Evolutionary conservation across 2,888 invertebrate species (phyloP).

Genomic region (Entomobrya proxima): DNA sequence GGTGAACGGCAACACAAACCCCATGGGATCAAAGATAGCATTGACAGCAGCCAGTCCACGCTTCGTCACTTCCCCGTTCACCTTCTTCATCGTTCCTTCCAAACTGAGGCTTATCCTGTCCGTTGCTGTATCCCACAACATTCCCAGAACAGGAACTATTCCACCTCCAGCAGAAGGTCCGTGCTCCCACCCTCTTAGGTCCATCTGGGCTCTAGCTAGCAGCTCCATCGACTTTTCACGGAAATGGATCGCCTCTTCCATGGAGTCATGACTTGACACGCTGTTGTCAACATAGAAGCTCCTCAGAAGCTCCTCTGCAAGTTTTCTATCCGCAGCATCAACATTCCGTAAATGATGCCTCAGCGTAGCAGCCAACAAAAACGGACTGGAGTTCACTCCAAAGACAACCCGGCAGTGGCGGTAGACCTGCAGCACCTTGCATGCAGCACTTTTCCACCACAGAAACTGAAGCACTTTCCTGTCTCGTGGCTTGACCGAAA

Average conservation of each 20-base stretch:
- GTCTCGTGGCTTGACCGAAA: constrained; percentile 63
- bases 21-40: constrained; percentile 4
- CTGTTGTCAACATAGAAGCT: constrained; percentile 24
- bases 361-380: background rate
- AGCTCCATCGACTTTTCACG: background rate
- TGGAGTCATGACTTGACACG: background rate
- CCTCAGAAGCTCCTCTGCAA: background rate
- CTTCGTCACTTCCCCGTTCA: background rate
- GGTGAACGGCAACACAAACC: background rate
- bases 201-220: background rate
- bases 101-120: background rate
- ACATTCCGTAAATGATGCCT: background rate
- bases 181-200: constrained; percentile 23
- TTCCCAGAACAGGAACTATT: background rate
- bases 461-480: background rate
- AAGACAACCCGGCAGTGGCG: background rate
- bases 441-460: background rate
- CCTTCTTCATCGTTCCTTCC: background rate
- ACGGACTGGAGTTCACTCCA: constrained; percentile 9
- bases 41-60: background rate
- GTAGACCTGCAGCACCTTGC: background rate
- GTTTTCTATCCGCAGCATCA: background rate
- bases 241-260: background rate
- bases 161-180: background rate
- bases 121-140: background rate